Evolutionary conservation across 2,113 vertebrate species (phyloP).

Genomic region (Trichechus manatus): DNA sequence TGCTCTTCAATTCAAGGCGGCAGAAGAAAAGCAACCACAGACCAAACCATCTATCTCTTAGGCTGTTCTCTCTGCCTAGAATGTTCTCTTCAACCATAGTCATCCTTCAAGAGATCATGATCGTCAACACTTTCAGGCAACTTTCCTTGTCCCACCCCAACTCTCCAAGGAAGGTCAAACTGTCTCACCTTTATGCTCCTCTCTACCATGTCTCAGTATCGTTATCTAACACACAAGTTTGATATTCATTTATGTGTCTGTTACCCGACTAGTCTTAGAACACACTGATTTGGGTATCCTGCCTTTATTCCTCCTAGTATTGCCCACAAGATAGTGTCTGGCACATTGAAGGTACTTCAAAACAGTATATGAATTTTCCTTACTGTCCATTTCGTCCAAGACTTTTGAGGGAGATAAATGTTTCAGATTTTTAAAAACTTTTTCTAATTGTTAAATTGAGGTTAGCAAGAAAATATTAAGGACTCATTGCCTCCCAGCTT

Average conservation of each 20-base stretch:
- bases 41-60: background rate
- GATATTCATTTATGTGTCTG: background rate
- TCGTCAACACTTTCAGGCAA: background rate
- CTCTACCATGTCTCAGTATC: background rate
- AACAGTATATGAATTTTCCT: background rate
- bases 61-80: background rate
- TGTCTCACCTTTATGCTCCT: background rate
- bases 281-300: background rate
- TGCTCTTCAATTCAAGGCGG: background rate
- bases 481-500: constrained; percentile 18
- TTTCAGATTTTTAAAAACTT: background rate
- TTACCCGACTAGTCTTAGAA: background rate
- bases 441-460: constrained; percentile 26
- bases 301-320: background rate
- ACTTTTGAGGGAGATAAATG: background rate
- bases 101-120: background rate
- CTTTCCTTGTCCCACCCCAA: background rate
- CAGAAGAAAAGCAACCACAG: background rate
- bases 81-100: background rate
- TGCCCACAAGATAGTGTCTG: background rate
- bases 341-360: background rate
- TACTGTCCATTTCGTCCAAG: background rate
- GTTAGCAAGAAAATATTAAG: constrained; percentile 20
- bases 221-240: background rate
- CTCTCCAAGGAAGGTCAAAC: background rate